A percentile compares a stretch with the other conserved stretches of the same genome.
Evolutionary conservation across 2,888 invertebrate genomes (phyloP).

Genomic region (Parelbella ahira): DNA sequence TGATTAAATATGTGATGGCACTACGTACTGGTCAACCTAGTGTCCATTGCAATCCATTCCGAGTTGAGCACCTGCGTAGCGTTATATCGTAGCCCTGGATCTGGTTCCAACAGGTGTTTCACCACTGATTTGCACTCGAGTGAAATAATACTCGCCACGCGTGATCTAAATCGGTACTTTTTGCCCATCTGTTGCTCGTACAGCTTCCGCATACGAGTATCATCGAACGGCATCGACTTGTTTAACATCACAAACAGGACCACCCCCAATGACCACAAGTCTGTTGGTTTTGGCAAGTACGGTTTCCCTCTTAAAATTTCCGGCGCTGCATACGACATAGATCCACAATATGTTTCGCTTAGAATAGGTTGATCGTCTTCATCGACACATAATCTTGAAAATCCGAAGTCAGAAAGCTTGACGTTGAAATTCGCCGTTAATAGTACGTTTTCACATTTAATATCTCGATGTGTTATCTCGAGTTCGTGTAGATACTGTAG

Average conservation of each 20-base stretch:
- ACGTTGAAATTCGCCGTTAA: constrained; percentile 87
- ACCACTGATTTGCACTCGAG: constrained; percentile 83
- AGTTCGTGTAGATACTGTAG: constrained; percentile 87
- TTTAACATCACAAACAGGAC: constrained; percentile 92
- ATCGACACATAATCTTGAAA: constrained; percentile 78
- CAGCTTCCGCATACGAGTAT: constrained; percentile 85
- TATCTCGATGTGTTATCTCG: constrained; percentile 88
- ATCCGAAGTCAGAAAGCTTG: constrained; percentile 92
- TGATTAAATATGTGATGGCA: too few relatives aligned
- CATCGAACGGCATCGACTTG: constrained; percentile 91
- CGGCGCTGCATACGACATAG: constrained; percentile 92
- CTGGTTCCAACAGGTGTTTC: constrained; percentile 84
- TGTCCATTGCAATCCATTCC: constrained; percentile 86
- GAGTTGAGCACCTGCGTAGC: constrained; percentile 79
- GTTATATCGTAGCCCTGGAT: constrained; percentile 78
- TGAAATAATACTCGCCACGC: constrained; percentile 79
- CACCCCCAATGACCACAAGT: constrained; percentile 90
- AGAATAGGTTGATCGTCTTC: constrained; percentile 63
- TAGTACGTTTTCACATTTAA: constrained; percentile 91
- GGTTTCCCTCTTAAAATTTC: constrained; percentile 89
- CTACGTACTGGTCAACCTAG: constrained; percentile 77
- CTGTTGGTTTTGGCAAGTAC: constrained; percentile 86
- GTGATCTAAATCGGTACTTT: constrained; percentile 83
- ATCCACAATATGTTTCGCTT: constrained; percentile 92
- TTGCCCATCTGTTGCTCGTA: constrained; percentile 83